phyloP scores from a whole-genome alignment of 2,113 vertebrate species.

The Ameiurus melas region DNA sequence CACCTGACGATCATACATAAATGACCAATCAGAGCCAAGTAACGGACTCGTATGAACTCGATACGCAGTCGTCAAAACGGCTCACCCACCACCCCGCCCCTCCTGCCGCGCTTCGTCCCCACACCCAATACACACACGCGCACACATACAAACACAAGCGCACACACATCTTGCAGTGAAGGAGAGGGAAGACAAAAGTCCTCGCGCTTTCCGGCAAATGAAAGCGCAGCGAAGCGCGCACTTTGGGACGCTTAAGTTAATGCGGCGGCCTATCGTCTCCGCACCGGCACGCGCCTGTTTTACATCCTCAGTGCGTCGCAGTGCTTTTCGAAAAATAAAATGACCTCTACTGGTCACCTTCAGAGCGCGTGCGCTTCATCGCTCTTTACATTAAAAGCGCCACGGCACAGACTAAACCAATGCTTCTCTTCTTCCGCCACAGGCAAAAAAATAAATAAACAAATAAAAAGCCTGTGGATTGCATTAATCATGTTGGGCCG shows the following conservation, averaged over 20 bases:
- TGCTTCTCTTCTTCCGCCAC: neutral
- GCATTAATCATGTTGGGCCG: slow-evolving; percentile 20
- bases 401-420: neutral
- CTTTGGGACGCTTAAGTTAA: slow-evolving; percentile 25
- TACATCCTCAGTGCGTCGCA: slow-evolving; percentile 27
- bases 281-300: slow-evolving; percentile 6
- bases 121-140: slow-evolving; percentile 42
- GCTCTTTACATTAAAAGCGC: slow-evolving; percentile 20
- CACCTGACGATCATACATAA: slow-evolving; percentile 42
- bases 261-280: slow-evolving; percentile 26
- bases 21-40: slow-evolving; percentile 55
- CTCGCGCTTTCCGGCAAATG: slow-evolving; percentile 15
- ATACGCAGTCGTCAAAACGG: slow-evolving; percentile 40
- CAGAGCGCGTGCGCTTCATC: slow-evolving; percentile 60
- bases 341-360: slow-evolving; percentile 79
- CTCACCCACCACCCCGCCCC: slow-evolving; percentile 47
- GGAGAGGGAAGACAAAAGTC: slow-evolving; percentile 29
- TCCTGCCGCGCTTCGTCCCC: slow-evolving; percentile 36
- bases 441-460: slow-evolving; percentile 39
- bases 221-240: slow-evolving; percentile 18
- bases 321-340: slow-evolving; percentile 60
- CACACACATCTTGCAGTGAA: slow-evolving; percentile 53
- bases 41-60: slow-evolving; percentile 45
- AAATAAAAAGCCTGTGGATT: slow-evolving; percentile 32
- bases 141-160: slow-evolving; percentile 24